phyloP scores from a whole-genome alignment of 2,797 vertebrate genomes.

The Platyrinchus mystaceus region DNA sequence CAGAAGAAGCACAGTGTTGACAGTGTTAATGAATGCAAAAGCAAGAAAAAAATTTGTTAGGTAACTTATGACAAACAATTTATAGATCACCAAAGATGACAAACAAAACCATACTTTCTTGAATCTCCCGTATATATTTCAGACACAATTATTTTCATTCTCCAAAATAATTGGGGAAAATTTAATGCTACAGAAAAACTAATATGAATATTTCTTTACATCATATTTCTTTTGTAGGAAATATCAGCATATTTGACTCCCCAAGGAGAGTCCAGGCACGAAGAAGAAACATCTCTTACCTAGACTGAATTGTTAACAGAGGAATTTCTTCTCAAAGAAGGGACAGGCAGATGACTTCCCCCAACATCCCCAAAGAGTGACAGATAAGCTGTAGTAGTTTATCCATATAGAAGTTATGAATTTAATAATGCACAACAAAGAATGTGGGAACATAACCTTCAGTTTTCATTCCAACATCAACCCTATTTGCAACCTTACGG shows the following conservation, averaged over 20 bases:
- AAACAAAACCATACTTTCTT: neutral
- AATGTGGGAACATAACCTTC: neutral
- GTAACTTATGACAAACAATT: neutral
- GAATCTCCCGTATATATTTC: neutral
- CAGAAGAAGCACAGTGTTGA: neutral
- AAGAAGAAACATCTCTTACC: neutral
- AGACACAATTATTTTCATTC: neutral
- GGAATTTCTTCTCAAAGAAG: neutral
- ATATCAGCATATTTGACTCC: neutral
- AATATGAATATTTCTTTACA: neutral
- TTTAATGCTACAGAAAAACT: neutral
- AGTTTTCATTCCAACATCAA: neutral
- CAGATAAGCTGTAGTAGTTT: neutral
- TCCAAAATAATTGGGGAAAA: neutral
- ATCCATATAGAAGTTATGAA: neutral
- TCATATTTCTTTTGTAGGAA: neutral
- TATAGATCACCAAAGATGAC: neutral
- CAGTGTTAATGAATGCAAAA: neutral
- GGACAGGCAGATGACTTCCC: neutral
- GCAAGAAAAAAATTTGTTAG: neutral
- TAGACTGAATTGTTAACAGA: neutral
- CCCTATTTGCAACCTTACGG: fast-evolving
- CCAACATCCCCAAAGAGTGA: fast-evolving
- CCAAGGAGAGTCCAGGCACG: neutral
- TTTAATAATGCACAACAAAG: neutral